Evolutionary conservation across 2,888 invertebrate genomes (phyloP), one percentile per base, ranked within the genome.

Genomic region (Subacronicta megacephala): DNA sequence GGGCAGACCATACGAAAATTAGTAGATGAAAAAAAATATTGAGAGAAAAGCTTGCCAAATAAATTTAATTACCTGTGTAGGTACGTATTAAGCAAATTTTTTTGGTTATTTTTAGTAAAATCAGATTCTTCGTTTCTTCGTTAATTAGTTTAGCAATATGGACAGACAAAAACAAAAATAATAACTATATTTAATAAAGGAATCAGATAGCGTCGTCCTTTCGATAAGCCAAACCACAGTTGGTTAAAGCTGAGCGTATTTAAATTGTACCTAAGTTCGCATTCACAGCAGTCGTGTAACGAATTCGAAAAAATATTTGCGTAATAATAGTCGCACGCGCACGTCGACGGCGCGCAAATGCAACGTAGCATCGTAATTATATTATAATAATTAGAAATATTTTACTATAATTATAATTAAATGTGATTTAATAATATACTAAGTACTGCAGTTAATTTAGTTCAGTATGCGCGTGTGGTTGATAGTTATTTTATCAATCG

Each of bases 381-480:
- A 31, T 31, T n/a, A 31, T n/a, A 31, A n/a, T 31, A 31, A 31
- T 31, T n/a, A n/a, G 0, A 31, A 31, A n/a, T 31, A n/a, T 10
- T 26, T 31, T 0, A 29, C 5, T 29, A 16, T 1, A 9, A 20
- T 40, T 9, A 26, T 10, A 10, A 18, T 38, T 5, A 10, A 35
- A 42, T 43, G 17, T 43, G 12, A 37, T 36, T 36, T 36, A 43
- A 26, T 31, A n/a, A n/a, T 31, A n/a, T n/a, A n/a, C 5, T 31
- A 31, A 31, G 5, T 31, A n/a, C 6, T 31, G 12, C 12, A 31
- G 5, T 31, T 26, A 29, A 23, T 37, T 35, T 3, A 7, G 23
- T 29, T 17, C 29, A 37, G 10, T 29, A 63, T 63, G 47, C 23
- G 33, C 12, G 46, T 35, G 43, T 55, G 64, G 50, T 33, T 55